These are phyloP conservation scores for Archilochus colubris DNA, from an alignment of 2,113 vertebrate genomes.

Conservation along the genomic window DNA sequence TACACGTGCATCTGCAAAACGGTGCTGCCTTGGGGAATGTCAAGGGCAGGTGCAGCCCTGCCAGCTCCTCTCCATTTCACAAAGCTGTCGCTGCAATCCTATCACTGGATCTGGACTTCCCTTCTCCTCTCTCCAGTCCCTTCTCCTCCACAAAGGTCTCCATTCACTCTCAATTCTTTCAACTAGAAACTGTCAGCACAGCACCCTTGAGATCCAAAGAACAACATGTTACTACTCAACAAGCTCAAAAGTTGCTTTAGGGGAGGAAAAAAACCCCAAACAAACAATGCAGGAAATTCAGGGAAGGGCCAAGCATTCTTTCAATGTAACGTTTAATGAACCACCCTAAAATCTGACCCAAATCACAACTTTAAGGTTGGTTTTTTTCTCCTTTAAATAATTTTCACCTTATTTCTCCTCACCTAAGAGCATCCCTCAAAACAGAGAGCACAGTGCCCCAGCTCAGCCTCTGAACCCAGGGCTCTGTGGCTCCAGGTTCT, in stretches of 20 bases:
- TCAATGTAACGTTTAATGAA: not conserved
- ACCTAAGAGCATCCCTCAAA: not conserved
- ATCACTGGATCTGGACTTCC: not conserved
- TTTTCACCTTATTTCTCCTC: not conserved
- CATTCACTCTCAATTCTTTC: not conserved
- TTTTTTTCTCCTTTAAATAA: not conserved
- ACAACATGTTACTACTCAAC: not conserved
- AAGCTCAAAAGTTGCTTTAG: not conserved
- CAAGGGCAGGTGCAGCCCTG: slow-evolving; percentile 18
- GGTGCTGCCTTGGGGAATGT: not conserved
- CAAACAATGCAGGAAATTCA: not conserved
- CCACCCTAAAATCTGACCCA: not conserved
- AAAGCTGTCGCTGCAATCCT: not conserved
- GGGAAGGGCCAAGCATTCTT: not conserved
- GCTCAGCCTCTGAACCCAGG: not conserved
- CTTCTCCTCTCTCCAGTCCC: rapidly evolving
- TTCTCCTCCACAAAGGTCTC: not conserved
- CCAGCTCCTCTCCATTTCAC: not conserved
- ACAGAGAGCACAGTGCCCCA: not conserved
- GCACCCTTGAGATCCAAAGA: not conserved
- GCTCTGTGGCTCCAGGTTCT: rapidly evolving
- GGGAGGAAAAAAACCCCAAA: not conserved
- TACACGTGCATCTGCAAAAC: not conserved
- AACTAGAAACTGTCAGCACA: not conserved
- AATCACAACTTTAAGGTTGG: not conserved